These are phyloP conservation scores for Sternarchorhynchus goeldii DNA, from an alignment of 2,797 vertebrate species.

Conservation along the genomic window DNA sequence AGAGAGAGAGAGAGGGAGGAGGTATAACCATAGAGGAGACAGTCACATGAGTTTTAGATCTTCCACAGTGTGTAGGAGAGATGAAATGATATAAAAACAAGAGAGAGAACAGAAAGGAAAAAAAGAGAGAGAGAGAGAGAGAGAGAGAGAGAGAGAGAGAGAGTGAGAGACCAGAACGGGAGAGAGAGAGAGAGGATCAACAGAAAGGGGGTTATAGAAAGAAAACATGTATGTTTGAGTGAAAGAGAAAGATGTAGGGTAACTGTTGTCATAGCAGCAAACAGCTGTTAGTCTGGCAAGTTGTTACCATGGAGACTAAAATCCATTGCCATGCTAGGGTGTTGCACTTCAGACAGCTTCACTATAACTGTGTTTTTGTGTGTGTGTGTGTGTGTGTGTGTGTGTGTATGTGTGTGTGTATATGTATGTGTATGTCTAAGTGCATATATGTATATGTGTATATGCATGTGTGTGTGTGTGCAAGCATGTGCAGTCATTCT, in stretches of 20 bases:
- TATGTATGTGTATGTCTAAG: no score
- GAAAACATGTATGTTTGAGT: constrained; percentile 11
- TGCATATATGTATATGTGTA: background rate
- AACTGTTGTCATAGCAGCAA: constrained; percentile 52
- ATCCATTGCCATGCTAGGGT: constrained; percentile 37
- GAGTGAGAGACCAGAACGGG: background rate
- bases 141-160: background rate
- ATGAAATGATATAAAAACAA: constrained; percentile 21
- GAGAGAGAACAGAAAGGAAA: constrained; percentile 5
- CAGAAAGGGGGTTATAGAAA: background rate
- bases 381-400: no score
- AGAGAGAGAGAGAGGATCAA: constrained; percentile 12
- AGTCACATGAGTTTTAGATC: background rate
- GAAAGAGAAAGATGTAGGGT: constrained; percentile 35
- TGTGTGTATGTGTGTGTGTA: constrained; percentile 8
- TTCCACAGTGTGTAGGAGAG: background rate
- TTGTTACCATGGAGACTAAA: constrained; percentile 57
- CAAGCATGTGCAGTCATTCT: no score
- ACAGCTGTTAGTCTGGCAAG: constrained; percentile 56
- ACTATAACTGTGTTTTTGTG: background rate
- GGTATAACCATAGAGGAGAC: background rate
- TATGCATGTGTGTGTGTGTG: background rate
- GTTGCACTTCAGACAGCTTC: constrained; percentile 15
- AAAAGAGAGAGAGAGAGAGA: background rate
- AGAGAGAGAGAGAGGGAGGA: background rate